phyloP scores from a whole-genome alignment of 2,113 vertebrate genomes.

The Cyprinus carpio region DNA sequence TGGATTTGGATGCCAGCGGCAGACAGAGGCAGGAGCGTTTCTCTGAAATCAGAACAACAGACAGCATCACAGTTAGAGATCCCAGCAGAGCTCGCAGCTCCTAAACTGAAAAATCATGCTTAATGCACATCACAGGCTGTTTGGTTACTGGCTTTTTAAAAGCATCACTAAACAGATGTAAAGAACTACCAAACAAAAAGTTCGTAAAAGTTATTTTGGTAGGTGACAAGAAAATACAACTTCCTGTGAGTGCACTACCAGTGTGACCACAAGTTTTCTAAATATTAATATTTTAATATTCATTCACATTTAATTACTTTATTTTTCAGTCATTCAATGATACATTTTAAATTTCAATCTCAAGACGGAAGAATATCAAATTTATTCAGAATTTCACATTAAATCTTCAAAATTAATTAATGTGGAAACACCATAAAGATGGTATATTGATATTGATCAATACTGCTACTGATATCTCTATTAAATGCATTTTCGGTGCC shows the following conservation, averaged over 20 bases:
- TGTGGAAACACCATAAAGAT: neutral
- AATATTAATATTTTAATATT: neutral
- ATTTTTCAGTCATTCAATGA: neutral
- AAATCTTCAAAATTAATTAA: neutral
- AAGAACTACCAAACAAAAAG: neutral
- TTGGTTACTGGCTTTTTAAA: neutral
- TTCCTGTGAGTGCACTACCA: neutral
- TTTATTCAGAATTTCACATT: neutral
- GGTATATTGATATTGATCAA: neutral
- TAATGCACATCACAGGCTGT: neutral
- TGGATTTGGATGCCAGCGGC: conserved; percentile 74
- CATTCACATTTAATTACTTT: neutral
- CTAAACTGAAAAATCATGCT: neutral
- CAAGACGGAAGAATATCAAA: neutral
- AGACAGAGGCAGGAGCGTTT: conserved; percentile 77
- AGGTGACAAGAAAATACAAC: neutral
- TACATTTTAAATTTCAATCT: neutral
- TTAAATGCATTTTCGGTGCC: neutral
- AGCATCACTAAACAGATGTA: neutral
- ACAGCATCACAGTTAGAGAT: conserved; percentile 36
- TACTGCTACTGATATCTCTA: neutral
- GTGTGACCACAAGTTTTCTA: neutral
- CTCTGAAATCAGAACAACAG: conserved; percentile 70
- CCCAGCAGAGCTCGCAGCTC: neutral
- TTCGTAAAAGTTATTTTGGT: neutral